These are phyloP conservation scores for Subanguina moxae DNA, from an alignment of 1,140 invertebrate genomes.

Conservation along the genomic window DNA sequence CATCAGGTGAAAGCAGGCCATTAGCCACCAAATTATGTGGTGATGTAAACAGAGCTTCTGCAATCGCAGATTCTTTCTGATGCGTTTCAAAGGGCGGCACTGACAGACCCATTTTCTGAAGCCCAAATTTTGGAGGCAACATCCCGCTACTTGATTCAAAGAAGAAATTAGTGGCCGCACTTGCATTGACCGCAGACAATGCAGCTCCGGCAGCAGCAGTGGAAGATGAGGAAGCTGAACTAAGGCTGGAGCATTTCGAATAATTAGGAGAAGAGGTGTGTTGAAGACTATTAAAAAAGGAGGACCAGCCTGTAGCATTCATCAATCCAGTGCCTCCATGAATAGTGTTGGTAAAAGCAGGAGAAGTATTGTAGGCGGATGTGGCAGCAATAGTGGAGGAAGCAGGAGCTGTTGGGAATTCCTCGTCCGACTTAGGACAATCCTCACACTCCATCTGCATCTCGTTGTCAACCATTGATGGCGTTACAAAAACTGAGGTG, in stretches of 20 bases:
- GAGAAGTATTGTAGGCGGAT: too few relatives aligned
- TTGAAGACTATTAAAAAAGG: too few relatives aligned
- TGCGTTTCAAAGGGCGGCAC: background rate
- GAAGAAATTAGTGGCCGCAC: too few relatives aligned
- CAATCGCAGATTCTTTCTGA: background rate
- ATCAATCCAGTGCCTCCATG: too few relatives aligned
- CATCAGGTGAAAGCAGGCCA: slow-evolving; percentile 4
- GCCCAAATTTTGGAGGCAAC: too few relatives aligned
- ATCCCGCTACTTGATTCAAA: too few relatives aligned
- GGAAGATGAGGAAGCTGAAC: slow-evolving; percentile 1
- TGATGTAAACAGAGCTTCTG: background rate
- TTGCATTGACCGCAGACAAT: too few relatives aligned
- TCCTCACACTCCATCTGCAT: background rate
- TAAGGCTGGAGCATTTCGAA: background rate
- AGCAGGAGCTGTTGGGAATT: background rate
- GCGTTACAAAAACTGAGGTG: too few relatives aligned
- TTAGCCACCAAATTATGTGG: background rate
- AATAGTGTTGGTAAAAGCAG: too few relatives aligned
- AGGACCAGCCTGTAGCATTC: too few relatives aligned
- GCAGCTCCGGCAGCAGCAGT: background rate
- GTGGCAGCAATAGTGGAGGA: background rate
- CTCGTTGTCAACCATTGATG: background rate
- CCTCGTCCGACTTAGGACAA: background rate
- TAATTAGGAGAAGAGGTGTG: too few relatives aligned
- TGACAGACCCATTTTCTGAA: background rate